Base-by-base conservation (phyloP, 1,140 invertebrate genomes). In the Oncopodura yosiiana region DNA sequence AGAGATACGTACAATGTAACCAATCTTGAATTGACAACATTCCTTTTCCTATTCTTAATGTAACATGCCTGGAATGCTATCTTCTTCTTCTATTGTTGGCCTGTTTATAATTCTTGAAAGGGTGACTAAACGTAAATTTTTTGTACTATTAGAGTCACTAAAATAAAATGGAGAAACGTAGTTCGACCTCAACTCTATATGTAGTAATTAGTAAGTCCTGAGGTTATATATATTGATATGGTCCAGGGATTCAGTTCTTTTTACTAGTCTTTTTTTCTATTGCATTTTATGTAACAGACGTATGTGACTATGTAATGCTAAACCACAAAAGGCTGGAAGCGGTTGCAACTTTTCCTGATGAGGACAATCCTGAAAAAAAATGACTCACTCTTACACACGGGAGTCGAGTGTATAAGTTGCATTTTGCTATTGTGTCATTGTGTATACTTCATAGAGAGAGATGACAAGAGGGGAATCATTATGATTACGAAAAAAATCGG, bases 401-500 rank as follows among this genome's bases (percentile, higher is more conserved):
- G 23, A 44, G 27, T 26, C 42, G 3, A 14, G 14, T 34, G 5
- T 12, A 6, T 9, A 46, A 32, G 23, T 16, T 26, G 32, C 19
- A 29, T 11, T 45, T n/a, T 45, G 26, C n/a, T 14, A 8, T n/a
- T 29, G 16, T 45, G 26, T n/a, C n/a, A n/a, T n/a, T n/a, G n/a
- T n/a, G n/a, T n/a, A n/a, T n/a, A n/a, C n/a, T n/a, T n/a, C n/a
- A n/a, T n/a, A n/a, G n/a, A n/a, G n/a, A 26, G 32, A 21, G 24
- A n/a, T 21, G 46, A 36, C 24, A 34, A 49, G 46, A 34, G 46
- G 46, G 38, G 46, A 37, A 49, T 37, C 12, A 26, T 38, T 49
- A 27, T 37, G 46, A 49, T 49, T 38, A 49, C 46, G 27, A 23
- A 26, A 44, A 49, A 49, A 49, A 49, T 49, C 46, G 19, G 46